Conservation (phyloP, 2,888 invertebrate species). For the Notocelia uddmanniana region DNA sequence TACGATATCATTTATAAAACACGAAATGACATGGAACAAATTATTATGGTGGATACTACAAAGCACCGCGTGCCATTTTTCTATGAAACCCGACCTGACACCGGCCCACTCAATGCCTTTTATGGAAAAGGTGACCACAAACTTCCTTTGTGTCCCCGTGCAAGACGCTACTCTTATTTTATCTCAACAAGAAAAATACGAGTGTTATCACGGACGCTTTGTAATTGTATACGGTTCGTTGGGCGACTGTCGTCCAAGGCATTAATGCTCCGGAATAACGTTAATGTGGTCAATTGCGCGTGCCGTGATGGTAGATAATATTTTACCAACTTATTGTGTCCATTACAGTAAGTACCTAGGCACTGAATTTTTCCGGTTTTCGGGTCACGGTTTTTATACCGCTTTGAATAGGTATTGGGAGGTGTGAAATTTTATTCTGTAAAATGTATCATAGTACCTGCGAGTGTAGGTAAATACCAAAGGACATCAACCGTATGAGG, state of each 20-base stretch:
- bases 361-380: background rate
- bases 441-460: no score
- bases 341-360: background rate
- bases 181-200: conserved; percentile 11
- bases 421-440: no score
- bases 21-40: background rate
- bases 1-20: background rate
- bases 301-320: background rate
- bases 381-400: background rate
- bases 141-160: conserved; percentile 1
- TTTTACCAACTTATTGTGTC: background rate
- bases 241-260: conserved; percentile 9
- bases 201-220: conserved; percentile 10
- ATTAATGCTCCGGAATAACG: conserved; percentile 12
- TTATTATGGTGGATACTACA: conserved; percentile 4
- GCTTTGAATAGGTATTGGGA: no score
- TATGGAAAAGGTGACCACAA: background rate
- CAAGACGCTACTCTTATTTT: conserved; percentile 10
- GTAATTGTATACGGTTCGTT: conserved; percentile 25
- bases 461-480: no score
- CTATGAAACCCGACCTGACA: background rate
- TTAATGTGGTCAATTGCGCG: conserved; percentile 20
- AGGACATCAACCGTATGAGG: no score
- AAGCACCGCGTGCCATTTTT: conserved; percentile 4
- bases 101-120: conserved; percentile 1